Percentiles rank a stretch among this genome's conserved stretches.
These are phyloP conservation scores for Rhagoletis pomonella DNA, from an alignment of 1,140 invertebrate species.

Conservation along the genomic window DNA sequence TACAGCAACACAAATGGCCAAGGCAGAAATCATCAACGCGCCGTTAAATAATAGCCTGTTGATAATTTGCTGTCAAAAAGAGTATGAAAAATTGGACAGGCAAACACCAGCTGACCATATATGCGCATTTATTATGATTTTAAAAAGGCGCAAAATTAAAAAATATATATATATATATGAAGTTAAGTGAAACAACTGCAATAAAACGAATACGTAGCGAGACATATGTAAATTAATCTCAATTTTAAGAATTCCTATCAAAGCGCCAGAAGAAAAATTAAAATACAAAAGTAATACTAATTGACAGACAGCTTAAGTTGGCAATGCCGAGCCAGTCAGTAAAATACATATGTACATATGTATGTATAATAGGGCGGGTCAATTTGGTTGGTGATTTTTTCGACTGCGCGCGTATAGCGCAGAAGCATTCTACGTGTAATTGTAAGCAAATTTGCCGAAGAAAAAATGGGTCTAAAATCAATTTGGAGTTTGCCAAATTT, in stretches of 20 bases:
- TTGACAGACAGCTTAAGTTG: slow-evolving; percentile 47
- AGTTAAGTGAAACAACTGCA: background rate
- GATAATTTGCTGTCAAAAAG: slow-evolving; percentile 43
- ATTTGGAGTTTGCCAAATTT: too few relatives aligned
- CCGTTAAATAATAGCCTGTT: slow-evolving; percentile 22
- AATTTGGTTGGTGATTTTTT: too few relatives aligned
- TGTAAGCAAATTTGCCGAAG: too few relatives aligned
- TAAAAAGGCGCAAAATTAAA: background rate
- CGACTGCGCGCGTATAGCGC: too few relatives aligned
- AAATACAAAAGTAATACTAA: slow-evolving; percentile 27
- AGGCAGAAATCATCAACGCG: slow-evolving; percentile 34
- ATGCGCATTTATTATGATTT: slow-evolving; percentile 1
- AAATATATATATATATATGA: too few relatives aligned
- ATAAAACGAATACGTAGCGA: background rate
- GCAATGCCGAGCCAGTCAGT: background rate
- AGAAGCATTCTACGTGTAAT: too few relatives aligned
- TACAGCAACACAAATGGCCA: slow-evolving; percentile 11
- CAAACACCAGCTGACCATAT: background rate
- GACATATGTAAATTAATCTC: slow-evolving; percentile 16
- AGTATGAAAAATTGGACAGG: slow-evolving; percentile 36
- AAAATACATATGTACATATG: background rate
- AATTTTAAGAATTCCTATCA: slow-evolving; percentile 4
- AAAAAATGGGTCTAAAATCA: too few relatives aligned
- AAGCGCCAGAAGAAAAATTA: background rate
- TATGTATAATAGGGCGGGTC: too few relatives aligned